Conservation (phyloP, 2,888 invertebrate genomes). For the Eustalomyia histrio region DNA sequence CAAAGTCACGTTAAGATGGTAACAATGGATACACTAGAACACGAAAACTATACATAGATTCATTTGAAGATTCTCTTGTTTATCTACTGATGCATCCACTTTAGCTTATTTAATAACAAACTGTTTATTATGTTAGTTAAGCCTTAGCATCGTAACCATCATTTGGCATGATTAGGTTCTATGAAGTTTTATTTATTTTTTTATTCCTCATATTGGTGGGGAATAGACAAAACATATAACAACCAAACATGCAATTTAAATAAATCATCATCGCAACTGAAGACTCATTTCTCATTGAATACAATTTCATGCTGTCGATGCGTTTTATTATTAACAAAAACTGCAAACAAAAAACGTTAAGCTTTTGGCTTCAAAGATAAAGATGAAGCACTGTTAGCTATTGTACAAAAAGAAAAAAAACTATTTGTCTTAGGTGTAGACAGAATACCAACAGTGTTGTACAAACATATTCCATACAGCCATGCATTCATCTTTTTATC, state of each 20-base stretch:
- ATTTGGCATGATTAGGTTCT: constrained; percentile 49
- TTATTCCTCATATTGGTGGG: not conserved
- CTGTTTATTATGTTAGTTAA: constrained; percentile 49
- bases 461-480: constrained; percentile 3
- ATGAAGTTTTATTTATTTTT: constrained; percentile 24
- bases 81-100: not conserved
- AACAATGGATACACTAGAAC: not conserved
- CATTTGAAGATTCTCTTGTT: constrained; percentile 6
- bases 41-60: not conserved
- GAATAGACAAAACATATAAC: constrained; percentile 21
- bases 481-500: constrained; percentile 34
- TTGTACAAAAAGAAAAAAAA: constrained; percentile 5
- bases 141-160: constrained; percentile 1
- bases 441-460: constrained; percentile 13
- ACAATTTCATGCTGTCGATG: constrained; percentile 67
- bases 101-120: constrained; percentile 12
- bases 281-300: constrained; percentile 44
- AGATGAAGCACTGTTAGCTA: constrained; percentile 6
- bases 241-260: constrained; percentile 74
- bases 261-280: constrained; percentile 74
- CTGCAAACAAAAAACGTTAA: constrained; percentile 17
- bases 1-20: constrained; percentile 51
- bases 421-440: constrained; percentile 41
- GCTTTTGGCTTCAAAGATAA: constrained; percentile 24
- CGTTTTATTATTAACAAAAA: constrained; percentile 53